Conservation (phyloP, 2,113 vertebrate genomes). For the Neotragus pygmaeus region DNA sequence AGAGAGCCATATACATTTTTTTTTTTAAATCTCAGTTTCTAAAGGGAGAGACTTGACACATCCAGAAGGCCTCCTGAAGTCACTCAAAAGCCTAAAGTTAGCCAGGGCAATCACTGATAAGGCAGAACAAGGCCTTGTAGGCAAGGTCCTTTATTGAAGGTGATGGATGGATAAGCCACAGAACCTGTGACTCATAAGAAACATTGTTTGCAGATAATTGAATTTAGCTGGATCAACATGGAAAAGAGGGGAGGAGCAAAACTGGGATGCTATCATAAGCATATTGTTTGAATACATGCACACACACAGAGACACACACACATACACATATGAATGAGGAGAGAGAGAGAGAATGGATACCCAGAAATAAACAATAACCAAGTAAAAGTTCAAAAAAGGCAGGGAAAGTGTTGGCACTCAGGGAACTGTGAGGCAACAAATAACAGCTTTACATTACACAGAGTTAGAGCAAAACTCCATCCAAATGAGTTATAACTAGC, state of each 20-base stretch:
- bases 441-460: neutral
- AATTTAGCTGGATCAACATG: neutral
- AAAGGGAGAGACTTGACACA: neutral
- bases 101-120: neutral
- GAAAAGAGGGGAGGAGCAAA: neutral
- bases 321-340: neutral
- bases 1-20: neutral
- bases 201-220: neutral
- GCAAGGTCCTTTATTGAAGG: neutral
- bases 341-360: neutral
- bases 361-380: neutral
- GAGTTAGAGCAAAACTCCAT: neutral
- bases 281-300: neutral
- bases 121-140: neutral
- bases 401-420: neutral
- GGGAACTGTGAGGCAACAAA: neutral
- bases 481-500: neutral
- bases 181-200: neutral
- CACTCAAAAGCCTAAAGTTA: neutral
- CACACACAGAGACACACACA: neutral
- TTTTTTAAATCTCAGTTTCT: neutral
- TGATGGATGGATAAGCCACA: neutral
- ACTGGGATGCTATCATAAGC: neutral
- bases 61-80: neutral
- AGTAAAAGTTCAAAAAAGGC: neutral